phyloP scores from a whole-genome alignment of 2,888 invertebrate genomes.

The Zaprionus bogoriensis region DNA sequence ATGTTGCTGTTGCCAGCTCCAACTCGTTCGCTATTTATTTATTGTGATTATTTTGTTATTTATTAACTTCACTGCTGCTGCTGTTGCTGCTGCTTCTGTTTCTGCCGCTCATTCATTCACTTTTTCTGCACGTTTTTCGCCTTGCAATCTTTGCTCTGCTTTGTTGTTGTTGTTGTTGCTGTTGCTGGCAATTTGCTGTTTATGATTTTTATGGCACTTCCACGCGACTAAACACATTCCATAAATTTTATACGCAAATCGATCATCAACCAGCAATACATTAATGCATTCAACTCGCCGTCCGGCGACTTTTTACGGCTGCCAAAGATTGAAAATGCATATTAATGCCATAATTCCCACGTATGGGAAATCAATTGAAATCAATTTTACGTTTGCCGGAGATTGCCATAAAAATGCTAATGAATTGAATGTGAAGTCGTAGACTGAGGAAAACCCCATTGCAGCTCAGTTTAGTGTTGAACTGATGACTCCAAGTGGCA shows the following conservation, averaged over 20 bases:
- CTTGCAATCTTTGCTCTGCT: constrained; percentile 14
- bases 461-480: too few species aligned
- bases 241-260: constrained; percentile 56
- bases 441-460: too few species aligned
- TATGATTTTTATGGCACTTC: constrained; percentile 67
- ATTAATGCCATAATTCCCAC: constrained; percentile 8
- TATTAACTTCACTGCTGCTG: constrained; percentile 32
- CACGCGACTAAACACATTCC: constrained; percentile 64
- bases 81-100: constrained; percentile 18
- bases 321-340: constrained; percentile 16
- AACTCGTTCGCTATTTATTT: constrained; percentile 34
- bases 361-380: constrained; percentile 16
- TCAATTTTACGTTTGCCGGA: constrained; percentile 2
- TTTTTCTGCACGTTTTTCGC: constrained; percentile 4
- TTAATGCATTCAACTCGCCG: constrained; percentile 15
- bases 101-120: constrained; percentile 13
- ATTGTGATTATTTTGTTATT: constrained; percentile 46
- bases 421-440: too few species aligned
- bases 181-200: constrained; percentile 43
- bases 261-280: constrained; percentile 45
- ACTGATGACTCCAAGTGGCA: too few species aligned
- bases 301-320: constrained; percentile 8
- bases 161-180: constrained; percentile 29
- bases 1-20: constrained; percentile 1
- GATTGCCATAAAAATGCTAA: not conserved